Evolutionary conservation across 2,113 vertebrate species (phyloP).

Genomic region (Fukomys damarensis): DNA sequence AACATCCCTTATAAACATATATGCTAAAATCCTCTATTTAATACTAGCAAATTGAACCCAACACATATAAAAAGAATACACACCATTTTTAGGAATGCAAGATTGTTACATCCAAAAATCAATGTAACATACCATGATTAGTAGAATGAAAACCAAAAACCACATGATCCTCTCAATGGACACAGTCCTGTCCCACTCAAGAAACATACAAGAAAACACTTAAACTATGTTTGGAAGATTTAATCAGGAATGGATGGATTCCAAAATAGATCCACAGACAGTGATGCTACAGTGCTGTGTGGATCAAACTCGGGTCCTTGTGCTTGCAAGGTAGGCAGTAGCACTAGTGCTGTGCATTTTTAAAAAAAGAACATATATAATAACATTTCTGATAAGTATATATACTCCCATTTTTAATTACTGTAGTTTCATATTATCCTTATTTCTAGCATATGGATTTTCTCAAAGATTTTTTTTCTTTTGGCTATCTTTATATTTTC

Average conservation of each 20-base stretch:
- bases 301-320: no score
- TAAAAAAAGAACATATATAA: not conserved
- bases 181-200: not conserved
- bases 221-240: no score
- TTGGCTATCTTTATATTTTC: not conserved
- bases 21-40: conserved; percentile 8
- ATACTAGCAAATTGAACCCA: not conserved
- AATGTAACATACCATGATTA: not conserved
- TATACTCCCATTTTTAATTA: not conserved
- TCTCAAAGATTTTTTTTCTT: conserved; percentile 25
- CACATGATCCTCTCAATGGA: not conserved
- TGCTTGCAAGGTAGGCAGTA: no score
- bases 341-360: not conserved
- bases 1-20: not conserved
- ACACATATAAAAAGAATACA: not conserved
- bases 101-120: not conserved
- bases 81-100: not conserved
- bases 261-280: not conserved
- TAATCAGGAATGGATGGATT: not conserved
- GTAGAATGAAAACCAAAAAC: not conserved
- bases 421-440: conserved; percentile 20
- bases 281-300: not conserved
- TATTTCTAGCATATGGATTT: not conserved
- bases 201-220: not conserved
- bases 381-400: not conserved